A percentile compares a stretch with the other conserved stretches of the same genome.
These are phyloP conservation scores for Belgica antarctica DNA, from an alignment of 2,888 invertebrate genomes.

Conservation along the genomic window DNA sequence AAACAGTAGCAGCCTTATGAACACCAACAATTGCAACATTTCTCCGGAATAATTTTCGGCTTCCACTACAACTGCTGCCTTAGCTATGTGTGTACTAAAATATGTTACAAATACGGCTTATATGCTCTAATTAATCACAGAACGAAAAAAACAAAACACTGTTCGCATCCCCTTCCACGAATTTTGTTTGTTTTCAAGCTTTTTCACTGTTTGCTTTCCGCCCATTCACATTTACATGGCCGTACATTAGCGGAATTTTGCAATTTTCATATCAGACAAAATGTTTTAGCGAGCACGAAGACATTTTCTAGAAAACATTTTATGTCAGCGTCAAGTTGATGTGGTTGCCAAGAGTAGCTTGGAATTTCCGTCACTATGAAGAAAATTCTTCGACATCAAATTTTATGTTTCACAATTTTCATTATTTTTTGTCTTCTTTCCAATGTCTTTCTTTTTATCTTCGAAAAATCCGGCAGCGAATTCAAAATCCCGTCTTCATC, in stretches of 20 bases:
- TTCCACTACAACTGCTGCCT: neutral
- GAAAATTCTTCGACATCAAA: no score
- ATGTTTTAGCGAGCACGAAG: no score
- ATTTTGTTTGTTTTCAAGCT: neutral
- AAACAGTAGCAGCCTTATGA: conserved; percentile 32
- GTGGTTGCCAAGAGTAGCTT: neutral
- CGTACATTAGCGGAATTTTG: neutral
- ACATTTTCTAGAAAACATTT: no score
- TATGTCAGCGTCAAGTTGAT: no score
- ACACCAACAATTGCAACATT: conserved; percentile 35
- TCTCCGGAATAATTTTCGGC: no score
- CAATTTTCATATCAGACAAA: neutral
- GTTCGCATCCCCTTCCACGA: neutral
- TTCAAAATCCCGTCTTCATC: conserved; percentile 22
- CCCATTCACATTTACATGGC: conserved; percentile 6
- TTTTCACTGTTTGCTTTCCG: neutral
- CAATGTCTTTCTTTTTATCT: neutral
- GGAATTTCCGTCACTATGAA: no score
- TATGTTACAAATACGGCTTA: conserved; percentile 13
- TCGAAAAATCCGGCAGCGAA: neutral
- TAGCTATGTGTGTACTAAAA: neutral
- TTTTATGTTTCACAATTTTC: neutral
- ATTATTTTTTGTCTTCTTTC: neutral
- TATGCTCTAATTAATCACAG: conserved; percentile 28
- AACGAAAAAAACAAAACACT: conserved; percentile 7